Conservation (phyloP, 1,140 invertebrate genomes). For the Plectrocnemia conspersa region DNA sequence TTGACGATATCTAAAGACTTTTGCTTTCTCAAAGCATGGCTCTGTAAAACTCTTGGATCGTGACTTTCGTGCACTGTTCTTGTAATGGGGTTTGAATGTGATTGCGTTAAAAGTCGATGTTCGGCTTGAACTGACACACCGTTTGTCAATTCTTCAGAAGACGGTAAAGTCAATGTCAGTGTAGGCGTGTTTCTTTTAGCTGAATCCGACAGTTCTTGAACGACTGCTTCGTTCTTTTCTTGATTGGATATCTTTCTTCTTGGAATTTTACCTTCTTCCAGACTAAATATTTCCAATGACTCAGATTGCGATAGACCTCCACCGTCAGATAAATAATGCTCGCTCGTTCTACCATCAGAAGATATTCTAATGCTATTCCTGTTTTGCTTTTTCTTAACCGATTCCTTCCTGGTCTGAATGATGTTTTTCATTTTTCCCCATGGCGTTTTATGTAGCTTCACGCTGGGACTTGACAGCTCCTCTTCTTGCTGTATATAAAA, state of each 20-base stretch:
- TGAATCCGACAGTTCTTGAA: slow-evolving; percentile 20
- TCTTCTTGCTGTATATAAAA: slow-evolving; percentile 28
- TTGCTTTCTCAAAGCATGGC: slow-evolving; percentile 48
- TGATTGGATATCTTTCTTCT: slow-evolving; percentile 36
- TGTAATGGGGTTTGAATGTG: not conserved
- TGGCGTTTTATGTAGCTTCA: slow-evolving; percentile 56
- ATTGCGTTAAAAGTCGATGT: not conserved
- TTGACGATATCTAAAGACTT: slow-evolving; percentile 44
- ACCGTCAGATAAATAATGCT: slow-evolving; percentile 51
- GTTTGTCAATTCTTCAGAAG: slow-evolving; percentile 51
- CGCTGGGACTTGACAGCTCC: slow-evolving; percentile 43
- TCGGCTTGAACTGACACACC: slow-evolving; percentile 4
- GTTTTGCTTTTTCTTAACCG: slow-evolving; percentile 55
- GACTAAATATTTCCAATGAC: slow-evolving; percentile 24
- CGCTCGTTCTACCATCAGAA: slow-evolving; percentile 44
- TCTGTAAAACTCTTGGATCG: too few species aligned
- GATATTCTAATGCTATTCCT: slow-evolving; percentile 38
- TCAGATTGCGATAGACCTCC: slow-evolving; percentile 39
- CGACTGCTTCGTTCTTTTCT: slow-evolving; percentile 16
- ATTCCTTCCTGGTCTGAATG: slow-evolving; percentile 63
- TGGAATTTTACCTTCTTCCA: slow-evolving; percentile 5
- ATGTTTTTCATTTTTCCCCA: slow-evolving; percentile 70
- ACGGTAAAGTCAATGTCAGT: slow-evolving; percentile 56
- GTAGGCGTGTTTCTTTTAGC: slow-evolving; percentile 44
- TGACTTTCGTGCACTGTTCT: too few species aligned